Percentiles rank a stretch among this genome's conserved stretches.
These are phyloP conservation scores for Drepana falcataria DNA, from an alignment of 2,888 invertebrate genomes.

Conservation along the genomic window DNA sequence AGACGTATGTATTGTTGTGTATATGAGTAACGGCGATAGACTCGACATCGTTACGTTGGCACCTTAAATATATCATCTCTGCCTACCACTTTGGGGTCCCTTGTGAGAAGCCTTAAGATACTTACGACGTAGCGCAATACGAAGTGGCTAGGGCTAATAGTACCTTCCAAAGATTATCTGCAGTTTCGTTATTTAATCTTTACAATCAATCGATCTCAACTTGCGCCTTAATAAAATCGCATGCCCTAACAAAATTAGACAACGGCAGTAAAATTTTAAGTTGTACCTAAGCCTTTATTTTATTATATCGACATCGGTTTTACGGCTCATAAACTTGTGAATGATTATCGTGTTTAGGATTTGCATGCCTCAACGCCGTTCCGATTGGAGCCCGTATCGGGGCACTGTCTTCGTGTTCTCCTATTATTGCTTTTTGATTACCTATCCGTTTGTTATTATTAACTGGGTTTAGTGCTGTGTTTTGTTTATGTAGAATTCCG, in stretches of 20 bases:
- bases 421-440: slow-evolving; percentile 25
- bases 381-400: slow-evolving; percentile 13
- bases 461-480: slow-evolving; percentile 17
- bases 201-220: slow-evolving; percentile 5
- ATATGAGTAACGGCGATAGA: no score
- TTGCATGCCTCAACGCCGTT: slow-evolving; percentile 34
- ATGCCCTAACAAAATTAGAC: slow-evolving; percentile 33
- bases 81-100: no score
- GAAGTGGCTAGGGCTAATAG: background rate
- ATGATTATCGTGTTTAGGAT: slow-evolving; percentile 34
- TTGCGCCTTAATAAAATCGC: slow-evolving; percentile 10
- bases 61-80: no score
- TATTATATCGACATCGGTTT: slow-evolving; percentile 33
- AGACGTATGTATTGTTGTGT: no score
- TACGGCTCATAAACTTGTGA: slow-evolving; percentile 42
- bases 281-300: slow-evolving; percentile 23
- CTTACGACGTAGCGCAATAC: no score
- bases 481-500: background rate
- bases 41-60: no score
- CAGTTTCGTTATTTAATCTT: background rate
- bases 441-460: slow-evolving; percentile 8
- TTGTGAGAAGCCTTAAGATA: no score
- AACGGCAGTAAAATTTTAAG: slow-evolving; percentile 24
- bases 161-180: background rate
- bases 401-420: slow-evolving; percentile 12